A percentile compares a stretch with the other conserved stretches of the same genome.
phyloP scores from a whole-genome alignment of 2,113 vertebrate genomes.

The Melanerpes formicivorus region DNA sequence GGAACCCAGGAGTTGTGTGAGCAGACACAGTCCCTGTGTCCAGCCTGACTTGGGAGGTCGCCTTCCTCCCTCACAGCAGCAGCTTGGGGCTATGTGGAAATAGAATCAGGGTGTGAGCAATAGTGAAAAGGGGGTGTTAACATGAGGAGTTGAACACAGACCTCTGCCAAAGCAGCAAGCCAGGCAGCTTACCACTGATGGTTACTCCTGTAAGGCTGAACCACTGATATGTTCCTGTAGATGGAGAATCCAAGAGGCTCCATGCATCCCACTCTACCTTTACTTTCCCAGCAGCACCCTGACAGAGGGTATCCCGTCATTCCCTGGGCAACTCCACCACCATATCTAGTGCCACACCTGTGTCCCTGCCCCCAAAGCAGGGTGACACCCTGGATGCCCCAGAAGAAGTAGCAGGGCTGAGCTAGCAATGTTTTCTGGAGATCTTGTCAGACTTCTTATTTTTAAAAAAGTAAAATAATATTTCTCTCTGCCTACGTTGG shows the following conservation, averaged over 20 bases:
- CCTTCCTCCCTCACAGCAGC: rapidly evolving
- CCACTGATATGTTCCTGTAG: neutral
- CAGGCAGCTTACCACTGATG: neutral
- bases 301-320: neutral
- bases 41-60: neutral
- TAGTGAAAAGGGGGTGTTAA: rapidly evolving
- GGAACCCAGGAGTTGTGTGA: rapidly evolving
- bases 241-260: neutral
- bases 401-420: neutral
- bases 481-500: conserved; percentile 27
- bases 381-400: neutral
- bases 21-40: neutral
- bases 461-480: conserved; percentile 44
- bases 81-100: rapidly evolving
- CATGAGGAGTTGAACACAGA: neutral
- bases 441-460: conserved; percentile 33
- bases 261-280: neutral
- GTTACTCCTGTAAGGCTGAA: rapidly evolving
- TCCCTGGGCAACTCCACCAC: neutral
- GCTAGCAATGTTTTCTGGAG: rapidly evolving
- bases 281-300: neutral
- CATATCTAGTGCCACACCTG: rapidly evolving
- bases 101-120: rapidly evolving
- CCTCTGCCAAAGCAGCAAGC: rapidly evolving
- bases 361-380: neutral